Evolutionary conservation across 2,888 invertebrate species (phyloP).

Genomic region (Pachymerium ferrugineum): DNA sequence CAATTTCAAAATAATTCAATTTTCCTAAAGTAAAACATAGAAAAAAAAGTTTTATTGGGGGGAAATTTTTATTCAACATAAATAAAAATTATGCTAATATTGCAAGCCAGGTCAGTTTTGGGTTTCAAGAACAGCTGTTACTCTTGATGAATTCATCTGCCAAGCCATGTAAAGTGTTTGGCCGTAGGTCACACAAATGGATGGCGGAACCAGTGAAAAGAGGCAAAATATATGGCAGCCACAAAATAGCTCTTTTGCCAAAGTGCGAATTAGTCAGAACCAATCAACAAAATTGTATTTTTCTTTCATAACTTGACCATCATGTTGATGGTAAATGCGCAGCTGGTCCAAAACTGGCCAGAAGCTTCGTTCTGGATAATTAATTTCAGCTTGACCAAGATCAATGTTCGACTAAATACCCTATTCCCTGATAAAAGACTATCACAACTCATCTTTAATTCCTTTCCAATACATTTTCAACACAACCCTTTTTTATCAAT

Average conservation of each 20-base stretch:
- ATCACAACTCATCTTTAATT: background rate
- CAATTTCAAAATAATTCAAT: too few species aligned
- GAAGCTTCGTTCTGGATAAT: background rate
- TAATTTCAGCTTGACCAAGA: constrained; percentile 8
- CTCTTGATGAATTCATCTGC: background rate
- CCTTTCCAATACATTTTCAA: background rate
- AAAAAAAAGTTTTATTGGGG: too few species aligned
- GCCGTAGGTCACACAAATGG: constrained; percentile 1
- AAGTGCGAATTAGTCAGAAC: constrained; percentile 7
- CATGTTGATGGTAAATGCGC: constrained; percentile 1
- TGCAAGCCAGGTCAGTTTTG: background rate
- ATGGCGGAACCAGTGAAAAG: background rate
- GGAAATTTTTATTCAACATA: constrained; percentile 13
- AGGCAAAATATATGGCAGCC: background rate
- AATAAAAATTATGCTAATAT: background rate
- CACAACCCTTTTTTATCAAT: background rate
- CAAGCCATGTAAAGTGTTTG: constrained; percentile 7
- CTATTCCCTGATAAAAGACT: background rate
- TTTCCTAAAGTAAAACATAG: too few species aligned
- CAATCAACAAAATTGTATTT: constrained; percentile 12
- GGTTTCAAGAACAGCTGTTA: background rate
- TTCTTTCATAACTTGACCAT: background rate
- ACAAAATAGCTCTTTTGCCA: background rate
- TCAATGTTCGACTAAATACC: background rate
- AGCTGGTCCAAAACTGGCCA: background rate